These are phyloP conservation scores for Odontesthes bonariensis DNA, from an alignment of 2,113 vertebrate species.

Conservation along the genomic window DNA sequence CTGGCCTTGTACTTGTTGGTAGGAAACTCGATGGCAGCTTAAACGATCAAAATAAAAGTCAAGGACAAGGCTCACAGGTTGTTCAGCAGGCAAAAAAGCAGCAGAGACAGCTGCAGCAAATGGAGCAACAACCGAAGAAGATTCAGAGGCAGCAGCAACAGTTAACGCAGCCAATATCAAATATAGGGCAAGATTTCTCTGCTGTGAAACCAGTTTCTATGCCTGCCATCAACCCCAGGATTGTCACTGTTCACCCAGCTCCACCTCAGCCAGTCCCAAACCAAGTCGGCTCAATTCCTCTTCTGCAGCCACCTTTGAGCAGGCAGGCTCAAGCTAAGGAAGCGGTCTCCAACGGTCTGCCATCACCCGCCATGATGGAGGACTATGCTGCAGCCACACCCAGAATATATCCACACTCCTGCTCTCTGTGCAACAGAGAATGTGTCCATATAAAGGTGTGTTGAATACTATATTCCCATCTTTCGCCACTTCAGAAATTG, in stretches of 20 bases:
- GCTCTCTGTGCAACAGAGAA: neutral
- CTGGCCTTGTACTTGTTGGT: neutral
- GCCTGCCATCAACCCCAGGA: neutral
- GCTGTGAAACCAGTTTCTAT: neutral
- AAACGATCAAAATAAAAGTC: neutral
- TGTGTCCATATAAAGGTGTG: neutral
- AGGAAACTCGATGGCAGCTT: no score
- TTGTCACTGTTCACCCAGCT: neutral
- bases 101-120: neutral
- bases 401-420: neutral
- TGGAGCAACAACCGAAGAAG: neutral
- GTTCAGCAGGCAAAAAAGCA: neutral
- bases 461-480: neutral
- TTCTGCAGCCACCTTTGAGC: neutral
- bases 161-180: neutral
- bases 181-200: neutral
- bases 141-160: neutral
- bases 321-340: neutral
- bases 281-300: neutral
- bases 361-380: slow-evolving; percentile 92
- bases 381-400: slow-evolving; percentile 88
- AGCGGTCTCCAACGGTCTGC: slow-evolving; percentile 79
- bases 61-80: no score
- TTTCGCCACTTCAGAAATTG: no score
- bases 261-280: neutral